Conservation (phyloP, 2,888 invertebrate genomes). For the Harpalus rufipes region DNA sequence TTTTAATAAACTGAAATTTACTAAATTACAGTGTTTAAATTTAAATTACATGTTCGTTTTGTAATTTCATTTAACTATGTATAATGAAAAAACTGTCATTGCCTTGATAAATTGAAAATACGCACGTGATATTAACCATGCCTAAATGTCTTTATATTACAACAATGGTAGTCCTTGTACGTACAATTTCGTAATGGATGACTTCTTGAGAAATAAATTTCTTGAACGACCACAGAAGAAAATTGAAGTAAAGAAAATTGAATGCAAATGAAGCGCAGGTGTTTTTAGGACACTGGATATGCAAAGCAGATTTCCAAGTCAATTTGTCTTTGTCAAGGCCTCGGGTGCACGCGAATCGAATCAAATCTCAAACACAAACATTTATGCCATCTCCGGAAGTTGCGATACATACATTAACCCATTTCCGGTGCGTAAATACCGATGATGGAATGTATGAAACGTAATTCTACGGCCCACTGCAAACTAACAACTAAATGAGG, state of each 20-base stretch:
- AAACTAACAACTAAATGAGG: slow-evolving; percentile 6
- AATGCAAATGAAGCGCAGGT: slow-evolving; percentile 27
- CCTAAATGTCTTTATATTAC: no score
- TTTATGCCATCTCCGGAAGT: slow-evolving; percentile 31
- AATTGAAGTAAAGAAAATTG: slow-evolving; percentile 11
- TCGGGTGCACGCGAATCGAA: slow-evolving; percentile 33
- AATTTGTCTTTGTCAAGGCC: slow-evolving; percentile 39
- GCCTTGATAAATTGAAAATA: no score
- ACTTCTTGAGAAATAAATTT: slow-evolving; percentile 28
- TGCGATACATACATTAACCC: slow-evolving; percentile 30
- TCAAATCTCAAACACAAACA: slow-evolving; percentile 49
- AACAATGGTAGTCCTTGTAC: no score
- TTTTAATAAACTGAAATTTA: no score
- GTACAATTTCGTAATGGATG: no score
- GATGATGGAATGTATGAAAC: slow-evolving; percentile 14
- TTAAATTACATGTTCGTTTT: no score
- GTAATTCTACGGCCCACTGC: slow-evolving; percentile 4
- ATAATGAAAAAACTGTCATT: no score
- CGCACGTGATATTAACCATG: no score
- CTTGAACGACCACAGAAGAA: slow-evolving; percentile 5
- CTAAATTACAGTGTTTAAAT: no score
- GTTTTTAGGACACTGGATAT: slow-evolving; percentile 31
- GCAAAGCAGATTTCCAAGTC: slow-evolving; percentile 43
- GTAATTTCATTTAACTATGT: no score
- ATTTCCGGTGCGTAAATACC: slow-evolving; percentile 24